Base-by-base conservation (phyloP, 2,797 vertebrate species). In the Enteromius afrohamiltoni region DNA sequence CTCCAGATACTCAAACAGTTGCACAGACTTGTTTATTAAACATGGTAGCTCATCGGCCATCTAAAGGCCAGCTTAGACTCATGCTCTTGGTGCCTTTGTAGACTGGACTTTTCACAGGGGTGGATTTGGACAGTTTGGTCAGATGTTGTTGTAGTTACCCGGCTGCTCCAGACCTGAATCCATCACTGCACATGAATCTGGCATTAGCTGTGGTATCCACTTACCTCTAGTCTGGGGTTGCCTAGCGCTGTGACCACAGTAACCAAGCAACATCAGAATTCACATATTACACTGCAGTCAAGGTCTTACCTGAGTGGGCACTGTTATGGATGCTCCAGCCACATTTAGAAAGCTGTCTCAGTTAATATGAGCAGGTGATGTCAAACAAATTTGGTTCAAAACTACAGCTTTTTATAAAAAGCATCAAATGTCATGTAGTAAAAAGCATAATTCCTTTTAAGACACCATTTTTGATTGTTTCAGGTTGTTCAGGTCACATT, bases 241-340 rank as follows among this genome's bases (percentile, higher is more conserved):
- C 87, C 85, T 88, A 85, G 81, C 83, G 49, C 80, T 85, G 77
- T 77, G n/a, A 70, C 69, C 76, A 83, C 73, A 78, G 83, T 86
- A 88, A 83, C 85, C 79, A 79, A 82, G 87, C 87, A 86, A 88
- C 80, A 81, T 64, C 37, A 78, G 76, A 85, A 88, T 83, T 80
- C 55, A 69, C 62, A 83, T 81, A 80, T 88, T 83, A 79, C 73
- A 64, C 45, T 80, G 58, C 80, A 53, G 83, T 82, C 70, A 19
- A 82, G 69, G 70, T 80, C 55, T 70, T 74, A 37, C 40, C 45
- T 79, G 82, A 86, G 85, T 83, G 80, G 69, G 53, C 77, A 76
- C 67, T 58, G 70, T 58, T 83, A 70, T 74, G 37, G 74, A 67
- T 65, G 62, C 47, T 3, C 16, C 16, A 53, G 45, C 47, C n/a